These are phyloP conservation scores for Coelinius sp. DNA, from an alignment of 2,888 invertebrate species.

Conservation along the genomic window DNA sequence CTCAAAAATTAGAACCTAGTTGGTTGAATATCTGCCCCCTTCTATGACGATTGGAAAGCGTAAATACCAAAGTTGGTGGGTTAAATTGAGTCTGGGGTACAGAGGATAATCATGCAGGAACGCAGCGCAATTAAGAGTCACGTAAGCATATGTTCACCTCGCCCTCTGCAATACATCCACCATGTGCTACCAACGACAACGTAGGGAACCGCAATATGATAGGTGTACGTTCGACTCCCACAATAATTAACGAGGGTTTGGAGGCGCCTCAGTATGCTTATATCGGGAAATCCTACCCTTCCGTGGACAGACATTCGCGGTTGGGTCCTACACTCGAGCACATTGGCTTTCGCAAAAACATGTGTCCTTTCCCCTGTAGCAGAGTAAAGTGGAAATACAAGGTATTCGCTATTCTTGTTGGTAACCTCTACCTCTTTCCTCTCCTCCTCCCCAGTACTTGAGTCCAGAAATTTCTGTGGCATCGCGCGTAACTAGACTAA, in stretches of 20 bases:
- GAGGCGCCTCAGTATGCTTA: slow-evolving; percentile 11
- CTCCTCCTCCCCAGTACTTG: slow-evolving; percentile 12
- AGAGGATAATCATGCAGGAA: slow-evolving; percentile 17
- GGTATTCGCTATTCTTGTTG: slow-evolving; percentile 5
- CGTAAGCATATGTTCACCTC: not conserved
- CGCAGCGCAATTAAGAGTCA: slow-evolving; percentile 12
- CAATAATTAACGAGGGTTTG: slow-evolving; percentile 18
- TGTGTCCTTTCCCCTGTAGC: slow-evolving; percentile 24
- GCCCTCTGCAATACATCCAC: not conserved
- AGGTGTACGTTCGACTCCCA: slow-evolving; percentile 1
- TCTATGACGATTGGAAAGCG: slow-evolving; percentile 19
- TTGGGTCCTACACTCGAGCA: slow-evolving; percentile 6
- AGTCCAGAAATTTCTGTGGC: slow-evolving; percentile 28
- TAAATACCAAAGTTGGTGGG: slow-evolving; percentile 16
- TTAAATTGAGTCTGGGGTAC: not conserved
- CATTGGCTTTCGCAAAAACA: slow-evolving; percentile 15
- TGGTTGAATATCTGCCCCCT: not conserved
- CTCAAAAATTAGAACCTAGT: not conserved
- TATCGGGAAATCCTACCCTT: not conserved
- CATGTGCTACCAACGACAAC: slow-evolving; percentile 10
- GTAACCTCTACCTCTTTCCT: slow-evolving; percentile 16
- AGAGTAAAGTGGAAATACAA: slow-evolving; percentile 23
- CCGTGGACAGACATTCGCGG: not conserved
- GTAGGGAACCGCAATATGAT: slow-evolving; percentile 10
- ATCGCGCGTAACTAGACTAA: slow-evolving; percentile 33